Base-by-base conservation (phyloP, 2,888 invertebrate species). In the Monoplex corrugatus region DNA sequence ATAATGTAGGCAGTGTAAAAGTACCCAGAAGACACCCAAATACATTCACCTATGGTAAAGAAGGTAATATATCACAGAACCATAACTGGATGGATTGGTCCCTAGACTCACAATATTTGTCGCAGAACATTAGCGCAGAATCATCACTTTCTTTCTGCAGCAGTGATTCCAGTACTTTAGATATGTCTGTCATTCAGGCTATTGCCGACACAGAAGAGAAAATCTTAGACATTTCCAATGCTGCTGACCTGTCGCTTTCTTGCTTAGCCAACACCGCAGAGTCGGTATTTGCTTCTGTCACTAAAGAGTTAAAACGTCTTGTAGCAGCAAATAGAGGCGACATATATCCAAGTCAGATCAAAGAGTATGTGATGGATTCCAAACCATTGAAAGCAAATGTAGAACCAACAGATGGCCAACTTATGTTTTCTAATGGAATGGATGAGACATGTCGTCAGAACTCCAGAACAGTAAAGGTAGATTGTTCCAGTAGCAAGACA, bases 41-140 rank as follows among this genome's bases (percentile, higher is more conserved):
- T 83, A n/a, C 45, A 19, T 57, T 28, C 38, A 38, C 57, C 19
- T 23, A 23, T 28, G 28, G 35, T 28, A 35, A 35, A 50, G 84
- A 45, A 32, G 84, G 8, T 5, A 86, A 86, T 32, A 86, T 68
- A 57, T 86, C 86, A n/a, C 86, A 86, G 68, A 86, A 86, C 43
- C 68, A 86, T 32, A 68, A 84, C 28, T 32, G 35, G 82, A 45
- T 45, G 13, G 82, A 83, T 32, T 8, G 32, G 40, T 83, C 82
- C 13, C 43, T 83, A 13, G 82, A 83, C 16, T 83, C 82, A 5
- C 32, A 45, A 3, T 83, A 16, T 28, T 83, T 43, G 0, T n/a
- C 44, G n/a, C 16, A 16, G 3, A 10, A 32, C 13, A 16, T 32
- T 19, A 45, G 45, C 45, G 32, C 40, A 45, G 82, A 83, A 23